These are phyloP conservation scores for Pachypsylla venusta DNA, from an alignment of 1,140 invertebrate genomes.

Conservation along the genomic window DNA sequence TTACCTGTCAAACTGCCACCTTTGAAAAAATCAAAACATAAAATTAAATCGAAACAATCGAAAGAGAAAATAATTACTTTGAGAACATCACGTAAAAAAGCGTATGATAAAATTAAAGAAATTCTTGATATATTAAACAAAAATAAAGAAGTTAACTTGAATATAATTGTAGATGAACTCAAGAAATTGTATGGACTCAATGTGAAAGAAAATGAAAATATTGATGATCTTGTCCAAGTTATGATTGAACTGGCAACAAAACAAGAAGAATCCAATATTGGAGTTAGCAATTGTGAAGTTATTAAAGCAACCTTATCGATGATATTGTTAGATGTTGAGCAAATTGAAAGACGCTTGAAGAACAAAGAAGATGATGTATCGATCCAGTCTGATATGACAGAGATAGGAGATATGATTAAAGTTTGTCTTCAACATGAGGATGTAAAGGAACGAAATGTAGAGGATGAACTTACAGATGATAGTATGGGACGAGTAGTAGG, in stretches of 20 bases:
- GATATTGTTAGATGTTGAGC: conserved; percentile 1
- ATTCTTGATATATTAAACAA: not conserved
- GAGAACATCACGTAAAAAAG: not conserved
- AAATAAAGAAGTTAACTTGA: not conserved
- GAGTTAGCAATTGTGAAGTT: conserved; percentile 2
- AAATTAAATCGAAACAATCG: not conserved
- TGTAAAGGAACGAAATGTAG: not conserved
- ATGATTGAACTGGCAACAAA: not conserved
- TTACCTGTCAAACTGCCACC: not conserved
- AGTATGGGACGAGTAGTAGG: too few species aligned
- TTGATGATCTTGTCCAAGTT: not conserved
- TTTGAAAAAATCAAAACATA: not conserved
- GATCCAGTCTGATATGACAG: not conserved
- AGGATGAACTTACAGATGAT: not conserved
- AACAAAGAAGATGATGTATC: not conserved
- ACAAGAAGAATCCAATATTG: not conserved
- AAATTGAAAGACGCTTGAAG: not conserved
- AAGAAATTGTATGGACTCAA: conserved; percentile 1
- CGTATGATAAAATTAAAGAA: not conserved
- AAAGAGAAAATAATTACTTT: not conserved
- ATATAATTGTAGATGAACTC: not conserved
- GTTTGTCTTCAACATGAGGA: not conserved
- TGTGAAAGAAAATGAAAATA: conserved; percentile 1
- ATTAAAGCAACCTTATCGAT: conserved; percentile 3
- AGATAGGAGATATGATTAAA: not conserved